These are phyloP conservation scores for Prolemur simus DNA, from an alignment of 2,113 vertebrate genomes.

Conservation along the genomic window DNA sequence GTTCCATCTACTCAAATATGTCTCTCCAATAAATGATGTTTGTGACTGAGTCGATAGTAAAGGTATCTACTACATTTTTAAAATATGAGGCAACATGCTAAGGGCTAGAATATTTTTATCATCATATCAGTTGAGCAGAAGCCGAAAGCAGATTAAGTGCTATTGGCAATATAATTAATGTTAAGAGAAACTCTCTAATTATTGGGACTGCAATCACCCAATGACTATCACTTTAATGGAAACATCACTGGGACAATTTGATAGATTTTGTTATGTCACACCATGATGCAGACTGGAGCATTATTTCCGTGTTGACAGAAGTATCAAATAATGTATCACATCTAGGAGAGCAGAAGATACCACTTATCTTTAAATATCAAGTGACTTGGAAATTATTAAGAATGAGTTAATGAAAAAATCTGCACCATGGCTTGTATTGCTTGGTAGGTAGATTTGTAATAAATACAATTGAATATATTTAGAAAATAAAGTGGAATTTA, in stretches of 20 bases:
- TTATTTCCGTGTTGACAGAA: neutral
- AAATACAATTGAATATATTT: neutral
- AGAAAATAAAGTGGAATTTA: neutral
- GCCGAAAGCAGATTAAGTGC: neutral
- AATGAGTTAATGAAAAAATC: conserved; percentile 6
- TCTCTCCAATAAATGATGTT: neutral
- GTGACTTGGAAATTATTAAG: neutral
- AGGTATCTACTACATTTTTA: neutral
- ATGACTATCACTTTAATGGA: neutral
- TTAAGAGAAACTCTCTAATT: neutral
- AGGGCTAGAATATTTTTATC: neutral
- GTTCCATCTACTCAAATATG: neutral
- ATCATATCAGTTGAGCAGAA: neutral
- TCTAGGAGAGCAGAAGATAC: neutral
- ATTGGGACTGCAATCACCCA: neutral
- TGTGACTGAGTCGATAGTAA: neutral
- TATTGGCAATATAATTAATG: neutral
- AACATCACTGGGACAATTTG: neutral
- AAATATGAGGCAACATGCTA: neutral
- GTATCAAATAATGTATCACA: neutral
- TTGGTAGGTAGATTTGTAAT: neutral
- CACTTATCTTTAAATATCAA: neutral
- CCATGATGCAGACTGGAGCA: neutral
- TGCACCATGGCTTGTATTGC: neutral
- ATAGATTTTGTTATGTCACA: neutral